Conservation (phyloP, 1,140 invertebrate genomes). For the Amphibalanus amphitrite region DNA sequence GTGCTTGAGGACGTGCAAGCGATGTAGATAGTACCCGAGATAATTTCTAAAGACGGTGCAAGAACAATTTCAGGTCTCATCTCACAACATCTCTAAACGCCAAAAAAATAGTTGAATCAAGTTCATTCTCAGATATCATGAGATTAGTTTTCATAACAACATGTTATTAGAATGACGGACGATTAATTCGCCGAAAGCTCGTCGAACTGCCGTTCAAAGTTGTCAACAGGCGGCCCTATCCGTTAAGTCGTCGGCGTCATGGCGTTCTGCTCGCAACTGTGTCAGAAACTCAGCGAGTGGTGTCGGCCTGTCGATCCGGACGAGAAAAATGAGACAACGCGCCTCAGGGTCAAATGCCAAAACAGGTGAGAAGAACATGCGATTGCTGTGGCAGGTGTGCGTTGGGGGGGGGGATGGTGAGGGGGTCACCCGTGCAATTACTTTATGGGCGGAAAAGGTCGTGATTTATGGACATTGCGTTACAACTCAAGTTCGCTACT, state of each 20-base stretch:
- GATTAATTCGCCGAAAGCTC: background rate
- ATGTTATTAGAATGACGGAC: background rate
- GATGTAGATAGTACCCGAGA: too few species aligned
- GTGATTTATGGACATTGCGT: background rate
- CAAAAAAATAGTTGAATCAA: too few species aligned
- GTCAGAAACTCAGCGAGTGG: background rate
- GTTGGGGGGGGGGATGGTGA: background rate
- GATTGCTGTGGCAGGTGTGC: background rate
- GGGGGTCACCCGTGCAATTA: background rate
- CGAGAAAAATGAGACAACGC: background rate
- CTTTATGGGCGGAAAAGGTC: background rate
- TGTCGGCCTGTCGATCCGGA: background rate
- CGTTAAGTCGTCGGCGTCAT: background rate
- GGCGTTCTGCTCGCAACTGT: background rate
- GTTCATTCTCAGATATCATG: too few species aligned
- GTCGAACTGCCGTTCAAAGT: background rate
- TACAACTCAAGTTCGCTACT: background rate
- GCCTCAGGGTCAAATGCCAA: background rate
- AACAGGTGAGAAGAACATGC: background rate
- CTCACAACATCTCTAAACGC: too few species aligned
- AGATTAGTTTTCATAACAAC: too few species aligned
- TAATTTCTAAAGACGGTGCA: too few species aligned
- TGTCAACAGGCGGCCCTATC: background rate
- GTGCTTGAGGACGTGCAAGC: too few species aligned
- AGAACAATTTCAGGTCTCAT: too few species aligned